Conservation (phyloP, 1,140 invertebrate species). For the Neuroterus valhalla region DNA sequence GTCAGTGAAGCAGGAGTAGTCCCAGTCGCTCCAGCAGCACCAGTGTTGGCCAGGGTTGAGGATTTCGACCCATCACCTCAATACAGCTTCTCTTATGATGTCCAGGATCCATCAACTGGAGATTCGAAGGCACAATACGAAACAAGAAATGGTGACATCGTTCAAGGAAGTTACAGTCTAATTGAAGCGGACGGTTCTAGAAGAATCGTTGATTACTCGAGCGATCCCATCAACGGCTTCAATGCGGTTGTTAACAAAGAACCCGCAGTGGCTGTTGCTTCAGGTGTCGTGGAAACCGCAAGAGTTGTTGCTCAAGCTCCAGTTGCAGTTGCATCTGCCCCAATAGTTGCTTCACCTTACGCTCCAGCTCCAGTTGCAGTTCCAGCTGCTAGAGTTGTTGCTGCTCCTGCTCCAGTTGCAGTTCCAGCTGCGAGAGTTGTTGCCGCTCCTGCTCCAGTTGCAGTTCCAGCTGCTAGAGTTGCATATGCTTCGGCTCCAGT, state of each 20-base stretch:
- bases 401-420: slow-evolving; percentile 38
- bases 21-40: slow-evolving; percentile 54
- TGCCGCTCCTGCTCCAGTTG: slow-evolving; percentile 41
- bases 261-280: slow-evolving; percentile 63
- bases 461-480: slow-evolving; percentile 42
- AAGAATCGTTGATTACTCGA: slow-evolving; percentile 78
- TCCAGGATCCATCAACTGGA: slow-evolving; percentile 74
- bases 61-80: slow-evolving; percentile 64
- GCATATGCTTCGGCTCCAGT: too few species aligned
- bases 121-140: slow-evolving; percentile 76
- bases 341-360: slow-evolving; percentile 41
- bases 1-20: slow-evolving; percentile 47
- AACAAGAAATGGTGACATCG: slow-evolving; percentile 73
- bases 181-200: slow-evolving; percentile 77
- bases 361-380: slow-evolving; percentile 42
- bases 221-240: slow-evolving; percentile 79
- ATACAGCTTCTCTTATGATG: slow-evolving; percentile 74
- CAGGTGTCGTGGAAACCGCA: slow-evolving; percentile 42
- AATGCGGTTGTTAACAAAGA: slow-evolving; percentile 80
- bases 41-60: slow-evolving; percentile 61
- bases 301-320: slow-evolving; percentile 43
- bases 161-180: slow-evolving; percentile 75
- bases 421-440: slow-evolving; percentile 40
- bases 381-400: slow-evolving; percentile 36
- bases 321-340: slow-evolving; percentile 45